These are phyloP conservation scores for Drosophila mercatorum DNA, from an alignment of 2,888 invertebrate genomes.

Conservation along the genomic window DNA sequence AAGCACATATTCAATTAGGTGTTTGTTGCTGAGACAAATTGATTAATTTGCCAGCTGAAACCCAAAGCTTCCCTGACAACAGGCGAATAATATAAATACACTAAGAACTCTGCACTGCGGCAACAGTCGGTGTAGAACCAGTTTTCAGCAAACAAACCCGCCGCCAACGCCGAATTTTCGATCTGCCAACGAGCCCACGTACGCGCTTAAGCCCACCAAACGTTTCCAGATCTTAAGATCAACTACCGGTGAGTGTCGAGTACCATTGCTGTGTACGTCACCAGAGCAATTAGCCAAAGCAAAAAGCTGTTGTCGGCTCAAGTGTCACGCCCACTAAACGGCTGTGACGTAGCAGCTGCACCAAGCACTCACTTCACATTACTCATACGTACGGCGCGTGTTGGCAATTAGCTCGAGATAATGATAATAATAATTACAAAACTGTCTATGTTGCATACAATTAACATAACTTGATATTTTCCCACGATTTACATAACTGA, in stretches of 20 bases:
- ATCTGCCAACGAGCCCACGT: conserved; percentile 37
- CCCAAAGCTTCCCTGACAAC: conserved; percentile 37
- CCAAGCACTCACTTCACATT: conserved; percentile 39
- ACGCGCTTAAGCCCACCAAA: conserved; percentile 19
- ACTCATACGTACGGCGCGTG: conserved; percentile 70
- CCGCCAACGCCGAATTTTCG: conserved; percentile 20
- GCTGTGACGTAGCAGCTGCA: conserved; percentile 60
- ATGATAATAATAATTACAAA: conserved; percentile 18
- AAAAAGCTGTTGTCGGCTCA: conserved; percentile 44
- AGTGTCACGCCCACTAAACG: conserved; percentile 67
- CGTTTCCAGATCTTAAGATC: conserved; percentile 30
- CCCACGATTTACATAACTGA: conserved; percentile 61
- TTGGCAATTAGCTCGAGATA: conserved; percentile 54
- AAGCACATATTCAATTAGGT: conserved; percentile 65
- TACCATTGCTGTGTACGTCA: conserved; percentile 58
- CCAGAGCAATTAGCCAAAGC: conserved; percentile 48
- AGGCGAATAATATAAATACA: conserved; percentile 63
- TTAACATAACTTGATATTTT: conserved; percentile 67
- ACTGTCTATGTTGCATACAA: conserved; percentile 51
- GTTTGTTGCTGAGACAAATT: conserved; percentile 65
- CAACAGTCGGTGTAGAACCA: conserved; percentile 61
- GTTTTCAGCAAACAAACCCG: conserved; percentile 72
- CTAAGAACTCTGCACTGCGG: conserved; percentile 67
- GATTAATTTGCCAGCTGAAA: conserved; percentile 61
- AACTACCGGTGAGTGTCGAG: conserved; percentile 67